phyloP scores from a whole-genome alignment of 2,888 invertebrate genomes.

The Temnothorax ravouxi region DNA sequence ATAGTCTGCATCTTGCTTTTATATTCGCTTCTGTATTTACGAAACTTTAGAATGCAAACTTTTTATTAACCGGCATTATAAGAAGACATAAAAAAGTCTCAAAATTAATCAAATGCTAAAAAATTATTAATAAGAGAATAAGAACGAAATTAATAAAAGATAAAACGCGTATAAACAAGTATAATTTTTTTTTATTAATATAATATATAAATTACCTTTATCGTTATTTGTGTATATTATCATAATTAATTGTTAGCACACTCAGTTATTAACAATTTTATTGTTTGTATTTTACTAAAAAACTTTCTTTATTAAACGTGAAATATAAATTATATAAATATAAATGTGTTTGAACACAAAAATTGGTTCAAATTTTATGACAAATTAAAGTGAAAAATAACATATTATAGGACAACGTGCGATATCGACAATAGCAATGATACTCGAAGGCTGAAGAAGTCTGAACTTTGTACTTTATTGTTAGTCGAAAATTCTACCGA shows the following conservation, averaged over 20 bases:
- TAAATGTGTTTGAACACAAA: not conserved
- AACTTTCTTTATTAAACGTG: slow-evolving; percentile 8
- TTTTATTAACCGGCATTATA: not conserved
- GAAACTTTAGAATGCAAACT: not conserved
- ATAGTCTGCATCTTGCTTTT: not conserved
- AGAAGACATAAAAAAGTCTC: not conserved
- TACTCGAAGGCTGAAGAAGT: not conserved
- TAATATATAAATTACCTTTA: not conserved
- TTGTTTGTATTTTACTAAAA: not conserved
- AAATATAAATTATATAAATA: slow-evolving; percentile 1
- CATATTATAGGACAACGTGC: not conserved
- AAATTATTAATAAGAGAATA: not conserved
- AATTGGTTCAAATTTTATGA: not conserved
- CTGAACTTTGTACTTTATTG: not conserved
- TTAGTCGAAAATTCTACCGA: slow-evolving; percentile 19
- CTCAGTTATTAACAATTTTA: not conserved
- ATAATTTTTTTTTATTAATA: not conserved
- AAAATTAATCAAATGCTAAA: not conserved
- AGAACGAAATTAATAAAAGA: not conserved
- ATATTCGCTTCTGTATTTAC: not conserved
- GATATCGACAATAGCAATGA: slow-evolving; percentile 12
- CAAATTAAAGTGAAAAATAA: slow-evolving; percentile 14
- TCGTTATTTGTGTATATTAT: not conserved
- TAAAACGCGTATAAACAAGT: not conserved
- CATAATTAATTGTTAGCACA: not conserved